Base-by-base conservation (phyloP, 2,113 vertebrate species). In the Apeltes quadracus region DNA sequence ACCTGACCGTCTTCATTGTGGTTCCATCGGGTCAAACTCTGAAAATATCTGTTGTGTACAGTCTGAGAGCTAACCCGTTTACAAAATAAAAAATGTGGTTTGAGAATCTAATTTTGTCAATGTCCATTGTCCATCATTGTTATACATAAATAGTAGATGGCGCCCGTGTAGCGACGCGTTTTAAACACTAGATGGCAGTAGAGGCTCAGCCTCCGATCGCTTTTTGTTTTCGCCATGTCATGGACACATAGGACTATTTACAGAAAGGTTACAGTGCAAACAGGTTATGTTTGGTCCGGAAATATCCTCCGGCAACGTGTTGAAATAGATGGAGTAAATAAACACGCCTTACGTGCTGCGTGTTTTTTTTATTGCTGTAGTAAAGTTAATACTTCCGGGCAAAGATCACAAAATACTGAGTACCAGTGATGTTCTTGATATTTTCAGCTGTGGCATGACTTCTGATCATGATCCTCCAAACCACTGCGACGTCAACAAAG, bases 1-100 rank as follows among this genome's bases (percentile, higher is more conserved):
- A 88, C 84, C 92, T 89, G 93, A 93, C 87, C 93, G 91, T 92
- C 90, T 94, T 95, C 94, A 91, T 87, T 95, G 93, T 95, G 93
- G 90, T 96, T 96, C 96, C 94, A 95, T 93, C 92, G 69, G 95
- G 95, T 94, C 91, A 89, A 94, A 92, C 94, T 94, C 94, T 90
- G 39, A 90, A 88, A 91, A 94, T 67, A 93, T 95, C 90, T 92
- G 93, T 94, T 93, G 93, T 97, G 96, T 97, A 96, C 95, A 96
- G 95, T 96, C 95, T 95, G 96, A 96, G 93, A 94, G 95, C 93
- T 95, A 95, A 97, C 95, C 93, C 94, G 95, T 94, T 90, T 90
- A 81, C 83, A 79, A 83, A 91, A 89, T 86, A 91, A 90, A 85
- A 84, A 85, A 85, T 82, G 82, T 69, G 78, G 84, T 87, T 92